Percentiles rank a stretch among this genome's conserved stretches.
phyloP scores from a whole-genome alignment of 2,797 vertebrate species.

The Gallinago stenura region DNA sequence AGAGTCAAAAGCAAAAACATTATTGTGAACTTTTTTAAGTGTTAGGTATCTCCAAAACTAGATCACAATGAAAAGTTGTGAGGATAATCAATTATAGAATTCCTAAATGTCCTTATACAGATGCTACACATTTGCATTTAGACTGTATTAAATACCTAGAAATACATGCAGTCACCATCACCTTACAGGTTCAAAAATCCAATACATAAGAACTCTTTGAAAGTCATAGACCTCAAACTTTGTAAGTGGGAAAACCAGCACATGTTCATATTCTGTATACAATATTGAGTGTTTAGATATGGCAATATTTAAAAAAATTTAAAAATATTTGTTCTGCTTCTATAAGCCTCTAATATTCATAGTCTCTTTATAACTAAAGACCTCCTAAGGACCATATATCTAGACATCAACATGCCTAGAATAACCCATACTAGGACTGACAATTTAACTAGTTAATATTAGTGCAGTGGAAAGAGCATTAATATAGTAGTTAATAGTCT shows the following conservation, averaged over 20 bases:
- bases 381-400: not conserved
- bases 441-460: not conserved
- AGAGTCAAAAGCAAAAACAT: not conserved
- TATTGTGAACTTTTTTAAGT: not conserved
- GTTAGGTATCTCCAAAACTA: not conserved
- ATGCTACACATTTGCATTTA: not conserved
- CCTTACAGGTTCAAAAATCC: not conserved
- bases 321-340: not conserved
- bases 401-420: not conserved
- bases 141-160: not conserved
- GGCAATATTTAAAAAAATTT: not conserved
- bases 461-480: not conserved
- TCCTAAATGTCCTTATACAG: not conserved
- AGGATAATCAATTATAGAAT: not conserved
- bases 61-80: not conserved
- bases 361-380: not conserved
- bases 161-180: not conserved
- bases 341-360: not conserved
- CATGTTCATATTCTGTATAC: rapidly evolving
- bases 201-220: not conserved
- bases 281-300: not conserved
- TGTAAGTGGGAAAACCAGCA: not conserved
- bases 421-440: not conserved
- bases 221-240: not conserved
- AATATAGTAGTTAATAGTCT: not conserved